Base-by-base conservation (phyloP, 2,888 invertebrate genomes). In the Baccha elongata region DNA sequence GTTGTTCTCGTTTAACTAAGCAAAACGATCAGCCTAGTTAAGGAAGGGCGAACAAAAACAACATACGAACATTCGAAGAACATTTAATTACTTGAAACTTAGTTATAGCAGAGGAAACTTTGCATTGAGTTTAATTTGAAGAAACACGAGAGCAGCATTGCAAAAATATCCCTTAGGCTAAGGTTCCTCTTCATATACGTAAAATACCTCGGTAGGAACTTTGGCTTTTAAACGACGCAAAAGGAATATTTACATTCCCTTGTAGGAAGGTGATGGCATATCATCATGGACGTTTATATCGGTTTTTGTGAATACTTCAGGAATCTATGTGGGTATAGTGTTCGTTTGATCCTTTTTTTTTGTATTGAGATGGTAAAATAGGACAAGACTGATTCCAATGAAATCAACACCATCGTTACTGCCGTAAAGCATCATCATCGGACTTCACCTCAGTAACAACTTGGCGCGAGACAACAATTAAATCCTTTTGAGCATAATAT, bases 51-150 rank as follows among this genome's bases (percentile, higher is more conserved):
- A 35, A 19, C 7, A 13, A 29, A 44, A 29, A n/a, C 26, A 60
- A 37, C 48, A 58, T 53, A 32, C 26, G 48, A 35, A 44, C 44
- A 60, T 42, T 65, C 60, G 44, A 60, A 76, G 65, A 71, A 76
- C 71, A 76, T 81, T 81, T 76, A 81, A 81, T 76, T 76, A 76
- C 81, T 71, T 21, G 42, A 76, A 81, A 81, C 71, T 71, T 81
- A 37, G 53, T 60, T 62, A 32, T 23, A 71, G 29, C 23, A 37
- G 26, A 23, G 46, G n/a, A n/a, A 76, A 81, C 71, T 71, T 76
- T 53, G 60, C 35, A 35, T 44, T 64, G 60, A 81, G 65, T 67
- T 71, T 71, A 65, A 80, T 67, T 62, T 65, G 42, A 64, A 26
- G 26, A 26, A 62, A 55, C 44, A 60, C 29, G 60, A 60, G 60